These are phyloP conservation scores for Thereva unica DNA, from an alignment of 2,888 invertebrate species.

Conservation along the genomic window DNA sequence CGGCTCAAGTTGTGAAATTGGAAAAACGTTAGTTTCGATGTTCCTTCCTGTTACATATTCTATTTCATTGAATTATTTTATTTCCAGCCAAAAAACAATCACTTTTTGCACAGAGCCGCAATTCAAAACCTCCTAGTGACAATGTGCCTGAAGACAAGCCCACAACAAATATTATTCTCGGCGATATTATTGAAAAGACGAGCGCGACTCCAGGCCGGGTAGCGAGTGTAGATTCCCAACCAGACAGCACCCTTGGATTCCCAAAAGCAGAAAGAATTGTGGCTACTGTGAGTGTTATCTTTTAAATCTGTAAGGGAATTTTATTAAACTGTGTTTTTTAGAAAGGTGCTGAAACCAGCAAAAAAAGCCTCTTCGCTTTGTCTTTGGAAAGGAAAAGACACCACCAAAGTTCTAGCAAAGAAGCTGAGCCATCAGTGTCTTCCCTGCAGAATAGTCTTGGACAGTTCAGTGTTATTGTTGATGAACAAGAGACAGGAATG, in stretches of 20 bases:
- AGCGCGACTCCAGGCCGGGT: neutral
- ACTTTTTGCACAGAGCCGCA: slow-evolving; percentile 50
- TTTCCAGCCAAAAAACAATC: slow-evolving; percentile 50
- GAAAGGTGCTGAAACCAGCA: slow-evolving; percentile 45
- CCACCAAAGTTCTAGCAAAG: neutral
- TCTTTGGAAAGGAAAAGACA: slow-evolving; percentile 55
- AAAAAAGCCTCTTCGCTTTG: slow-evolving; percentile 62
- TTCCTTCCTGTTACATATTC: neutral
- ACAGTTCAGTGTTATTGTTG: slow-evolving; percentile 47
- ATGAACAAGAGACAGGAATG: slow-evolving; percentile 60
- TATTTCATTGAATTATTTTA: neutral
- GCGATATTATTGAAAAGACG: slow-evolving; percentile 62
- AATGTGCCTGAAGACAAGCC: slow-evolving; percentile 38
- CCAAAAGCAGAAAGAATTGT: slow-evolving; percentile 50
- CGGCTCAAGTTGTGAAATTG: slow-evolving; percentile 63
- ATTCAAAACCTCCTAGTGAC: neutral
- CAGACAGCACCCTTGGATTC: slow-evolving; percentile 26
- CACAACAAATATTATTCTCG: slow-evolving; percentile 54
- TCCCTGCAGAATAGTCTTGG: slow-evolving; percentile 41
- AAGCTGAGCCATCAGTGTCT: slow-evolving; percentile 34
- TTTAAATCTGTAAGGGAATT: neutral
- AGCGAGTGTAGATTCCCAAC: neutral
- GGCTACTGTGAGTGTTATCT: neutral
- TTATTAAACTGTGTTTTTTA: neutral
- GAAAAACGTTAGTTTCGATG: slow-evolving; percentile 47